These are phyloP conservation scores for Nestor notabilis DNA, from an alignment of 2,113 vertebrate species.

Conservation along the genomic window DNA sequence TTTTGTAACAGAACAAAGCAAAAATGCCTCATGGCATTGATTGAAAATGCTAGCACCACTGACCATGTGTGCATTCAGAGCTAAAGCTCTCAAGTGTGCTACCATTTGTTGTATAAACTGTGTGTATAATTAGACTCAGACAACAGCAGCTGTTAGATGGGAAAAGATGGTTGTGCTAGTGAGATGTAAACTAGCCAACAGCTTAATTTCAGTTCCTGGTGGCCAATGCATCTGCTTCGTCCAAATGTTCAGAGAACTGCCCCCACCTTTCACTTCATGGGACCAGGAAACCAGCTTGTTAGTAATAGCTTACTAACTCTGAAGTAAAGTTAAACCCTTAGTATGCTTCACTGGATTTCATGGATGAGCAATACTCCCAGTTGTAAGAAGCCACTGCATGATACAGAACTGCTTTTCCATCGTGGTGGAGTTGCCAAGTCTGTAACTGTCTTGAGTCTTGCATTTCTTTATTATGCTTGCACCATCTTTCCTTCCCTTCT, in stretches of 20 bases:
- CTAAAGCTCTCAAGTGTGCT: neutral
- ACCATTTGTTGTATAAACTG: neutral
- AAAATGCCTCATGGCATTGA: neutral
- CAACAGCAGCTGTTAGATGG: constrained; percentile 7
- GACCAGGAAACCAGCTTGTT: neutral
- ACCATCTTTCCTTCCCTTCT: neutral
- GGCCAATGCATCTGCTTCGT: neutral
- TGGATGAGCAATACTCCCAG: neutral
- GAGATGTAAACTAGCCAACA: neutral
- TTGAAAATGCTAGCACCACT: neutral
- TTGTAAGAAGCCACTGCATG: neutral
- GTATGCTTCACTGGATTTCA: neutral
- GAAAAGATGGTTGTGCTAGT: neutral
- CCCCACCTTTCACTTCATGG: neutral
- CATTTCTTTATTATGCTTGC: neutral
- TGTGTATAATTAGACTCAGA: neutral
- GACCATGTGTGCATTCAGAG: neutral
- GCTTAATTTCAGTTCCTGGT: neutral
- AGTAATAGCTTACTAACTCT: neutral
- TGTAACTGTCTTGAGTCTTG: neutral
- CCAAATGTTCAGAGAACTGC: neutral
- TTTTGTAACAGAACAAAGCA: neutral
- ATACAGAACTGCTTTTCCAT: neutral
- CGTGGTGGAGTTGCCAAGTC: neutral
- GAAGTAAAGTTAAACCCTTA: neutral